These are phyloP conservation scores for Ophraella communa DNA, from an alignment of 2,888 invertebrate species.

Conservation along the genomic window DNA sequence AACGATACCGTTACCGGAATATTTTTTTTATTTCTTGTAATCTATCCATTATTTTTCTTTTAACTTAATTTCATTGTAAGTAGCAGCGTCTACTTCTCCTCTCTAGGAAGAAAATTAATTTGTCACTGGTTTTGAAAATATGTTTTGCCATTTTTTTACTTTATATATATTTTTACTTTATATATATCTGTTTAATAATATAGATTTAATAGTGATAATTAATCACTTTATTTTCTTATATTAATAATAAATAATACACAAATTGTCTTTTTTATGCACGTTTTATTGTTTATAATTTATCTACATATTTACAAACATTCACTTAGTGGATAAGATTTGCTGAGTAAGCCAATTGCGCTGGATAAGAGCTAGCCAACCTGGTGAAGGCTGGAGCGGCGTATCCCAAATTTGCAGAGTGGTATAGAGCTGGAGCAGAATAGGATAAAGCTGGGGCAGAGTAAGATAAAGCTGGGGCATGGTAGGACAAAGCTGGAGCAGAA, in stretches of 20 bases:
- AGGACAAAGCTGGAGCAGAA: constrained; percentile 18
- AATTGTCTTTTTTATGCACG: not conserved
- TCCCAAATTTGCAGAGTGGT: not conserved
- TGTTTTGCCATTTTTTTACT: too few species aligned
- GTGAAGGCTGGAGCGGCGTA: constrained; percentile 14
- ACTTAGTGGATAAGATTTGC: not conserved
- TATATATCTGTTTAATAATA: too few species aligned
- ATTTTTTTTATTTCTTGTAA: too few species aligned
- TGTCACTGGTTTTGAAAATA: too few species aligned
- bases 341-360: not conserved
- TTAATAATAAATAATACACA: not conserved
- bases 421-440: not conserved
- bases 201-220: too few species aligned
- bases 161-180: too few species aligned
- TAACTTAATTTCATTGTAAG: too few species aligned
- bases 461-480: constrained; percentile 6
- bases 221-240: not conserved
- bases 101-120: too few species aligned
- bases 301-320: not conserved
- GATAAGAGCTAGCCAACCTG: not conserved
- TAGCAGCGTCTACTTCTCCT: too few species aligned
- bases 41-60: too few species aligned
- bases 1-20: too few species aligned
- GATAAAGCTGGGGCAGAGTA: not conserved
- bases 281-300: not conserved